phyloP scores from a whole-genome alignment of 2,113 vertebrate genomes.

The Pimephales promelas region DNA sequence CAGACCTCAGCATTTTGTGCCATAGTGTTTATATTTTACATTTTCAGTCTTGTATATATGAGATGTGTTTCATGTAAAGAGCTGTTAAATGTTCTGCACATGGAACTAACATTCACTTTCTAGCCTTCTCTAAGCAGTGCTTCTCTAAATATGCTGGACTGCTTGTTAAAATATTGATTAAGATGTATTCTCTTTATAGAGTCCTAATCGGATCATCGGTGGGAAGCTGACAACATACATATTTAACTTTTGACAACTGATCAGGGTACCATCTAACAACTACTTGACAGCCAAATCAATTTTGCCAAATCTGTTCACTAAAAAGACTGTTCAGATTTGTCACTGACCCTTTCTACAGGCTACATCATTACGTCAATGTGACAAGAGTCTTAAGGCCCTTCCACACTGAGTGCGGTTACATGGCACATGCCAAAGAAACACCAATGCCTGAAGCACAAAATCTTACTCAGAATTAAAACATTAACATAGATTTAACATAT shows the following conservation, averaged over 20 bases:
- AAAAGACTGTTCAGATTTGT: background rate
- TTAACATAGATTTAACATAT: background rate
- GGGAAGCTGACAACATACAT: background rate
- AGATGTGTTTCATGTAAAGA: background rate
- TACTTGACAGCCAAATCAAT: background rate
- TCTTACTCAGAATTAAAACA: background rate
- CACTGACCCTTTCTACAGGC: background rate
- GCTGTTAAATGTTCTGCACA: background rate
- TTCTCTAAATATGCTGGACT: background rate
- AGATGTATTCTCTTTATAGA: background rate
- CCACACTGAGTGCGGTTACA: no score
- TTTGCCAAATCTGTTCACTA: background rate
- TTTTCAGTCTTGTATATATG: no score
- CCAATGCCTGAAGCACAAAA: background rate
- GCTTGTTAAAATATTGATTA: background rate
- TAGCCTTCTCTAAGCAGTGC: background rate
- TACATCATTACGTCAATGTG: background rate
- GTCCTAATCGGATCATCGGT: background rate
- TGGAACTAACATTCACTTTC: background rate
- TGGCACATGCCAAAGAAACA: background rate
- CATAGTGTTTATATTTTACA: no score
- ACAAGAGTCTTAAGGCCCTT: no score
- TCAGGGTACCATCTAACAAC: background rate
- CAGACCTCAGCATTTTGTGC: no score
- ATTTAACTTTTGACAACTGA: background rate